A percentile compares a stretch with the other conserved stretches of the same genome.
phyloP scores from a whole-genome alignment of 2,113 vertebrate species.

The Alosa alosa region DNA sequence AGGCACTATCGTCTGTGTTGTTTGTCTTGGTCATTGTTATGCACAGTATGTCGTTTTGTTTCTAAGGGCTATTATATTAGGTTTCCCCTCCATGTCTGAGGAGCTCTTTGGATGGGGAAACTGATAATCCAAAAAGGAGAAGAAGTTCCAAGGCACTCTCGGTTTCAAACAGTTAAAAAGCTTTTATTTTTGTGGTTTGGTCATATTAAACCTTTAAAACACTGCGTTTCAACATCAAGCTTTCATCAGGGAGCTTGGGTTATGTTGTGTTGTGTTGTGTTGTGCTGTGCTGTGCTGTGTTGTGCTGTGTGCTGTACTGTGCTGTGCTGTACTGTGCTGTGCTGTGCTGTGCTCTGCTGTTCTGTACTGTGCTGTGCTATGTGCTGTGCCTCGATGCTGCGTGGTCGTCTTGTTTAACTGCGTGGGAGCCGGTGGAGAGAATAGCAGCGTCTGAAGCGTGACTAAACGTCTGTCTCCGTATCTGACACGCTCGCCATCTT shows the following conservation, averaged over 20 bases:
- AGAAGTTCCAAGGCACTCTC: too few relatives aligned
- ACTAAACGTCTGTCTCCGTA: conserved; percentile 7
- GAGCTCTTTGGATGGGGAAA: too few relatives aligned
- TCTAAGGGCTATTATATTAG: too few relatives aligned
- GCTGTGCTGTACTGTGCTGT: neutral
- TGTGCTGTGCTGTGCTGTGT: neutral
- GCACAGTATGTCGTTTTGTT: too few relatives aligned
- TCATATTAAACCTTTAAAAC: too few relatives aligned
- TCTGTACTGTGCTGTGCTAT: neutral
- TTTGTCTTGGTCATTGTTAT: too few relatives aligned
- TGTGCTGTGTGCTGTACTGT: neutral
- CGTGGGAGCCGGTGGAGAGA: neutral
- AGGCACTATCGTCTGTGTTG: neutral
- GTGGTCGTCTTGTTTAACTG: neutral
- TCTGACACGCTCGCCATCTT: conserved; percentile 17
- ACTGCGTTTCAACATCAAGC: too few relatives aligned
- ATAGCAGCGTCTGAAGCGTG: conserved; percentile 2
- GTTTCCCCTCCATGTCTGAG: too few relatives aligned
- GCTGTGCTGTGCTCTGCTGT: neutral
- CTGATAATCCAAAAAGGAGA: too few relatives aligned
- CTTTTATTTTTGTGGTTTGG: too few relatives aligned
- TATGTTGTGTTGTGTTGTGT: neutral
- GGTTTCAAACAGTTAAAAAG: too few relatives aligned
- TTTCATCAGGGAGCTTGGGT: neutral
- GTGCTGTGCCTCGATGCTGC: neutral